Base-by-base conservation (phyloP, 2,113 vertebrate species). In the Acanthisitta chloris region DNA sequence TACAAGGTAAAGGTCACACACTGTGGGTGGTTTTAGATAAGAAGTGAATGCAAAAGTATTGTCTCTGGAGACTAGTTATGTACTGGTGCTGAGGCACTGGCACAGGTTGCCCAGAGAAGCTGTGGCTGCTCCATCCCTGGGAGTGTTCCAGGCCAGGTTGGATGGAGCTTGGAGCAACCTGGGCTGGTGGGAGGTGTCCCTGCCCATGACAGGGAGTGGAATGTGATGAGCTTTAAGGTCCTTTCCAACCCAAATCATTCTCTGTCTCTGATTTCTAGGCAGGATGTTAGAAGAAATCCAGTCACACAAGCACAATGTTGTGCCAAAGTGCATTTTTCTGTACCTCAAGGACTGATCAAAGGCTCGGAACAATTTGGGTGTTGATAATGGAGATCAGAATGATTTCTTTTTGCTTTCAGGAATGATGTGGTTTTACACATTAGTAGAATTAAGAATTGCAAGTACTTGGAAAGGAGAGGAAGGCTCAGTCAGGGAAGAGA, bases 1-100 rank as follows among this genome's bases (percentile, higher is more conserved):
- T 90, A 98, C 93, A 98, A 98, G 98, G 99, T 99, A 95, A 96
- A 51, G 77, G 29, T 17, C 40, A 10, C 0, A 7, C 1, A 8
- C 62, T 51, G 65, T 5, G 28, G 21, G 15, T 4, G 11, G 12
- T 7, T 2, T 20, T 16, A 25, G 1, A 2, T 6, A 4, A 42
- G 31, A 38, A 33, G 5, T 4, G 15, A 40, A n/a, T 19, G 61
- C 0, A 9, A 64, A 36, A 6, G 19, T 0, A 2, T 5, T 5
- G 3, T 12, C 36, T 43, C 21, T 54, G 52, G 55, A n/a, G 6
- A 46, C 38, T 24, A n/a, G 24, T 1, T 36, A 1, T 3, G 34
- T 36, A 3, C 11, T 0, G 1, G 8, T 21, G 38, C 25, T 0
- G 4, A 49, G 46, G 11, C 4, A 15, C 40, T 54, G 40, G 57